phyloP scores from a whole-genome alignment of 2,888 invertebrate genomes.

The Thera britannica region DNA sequence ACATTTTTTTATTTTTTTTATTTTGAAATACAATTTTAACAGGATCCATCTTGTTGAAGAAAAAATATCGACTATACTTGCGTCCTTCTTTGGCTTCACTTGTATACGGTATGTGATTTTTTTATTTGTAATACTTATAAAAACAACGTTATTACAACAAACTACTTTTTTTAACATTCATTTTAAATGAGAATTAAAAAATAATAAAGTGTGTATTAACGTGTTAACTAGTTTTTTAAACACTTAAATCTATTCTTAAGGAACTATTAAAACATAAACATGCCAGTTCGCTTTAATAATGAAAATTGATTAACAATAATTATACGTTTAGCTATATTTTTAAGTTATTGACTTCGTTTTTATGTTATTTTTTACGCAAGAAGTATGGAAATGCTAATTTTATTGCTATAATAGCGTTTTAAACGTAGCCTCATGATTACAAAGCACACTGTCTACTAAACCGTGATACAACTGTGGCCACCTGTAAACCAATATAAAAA shows the following conservation, averaged over 20 bases:
- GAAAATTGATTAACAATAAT: conserved; percentile 42
- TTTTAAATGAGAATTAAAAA: too few species aligned
- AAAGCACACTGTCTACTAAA: conserved; percentile 12
- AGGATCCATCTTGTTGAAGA: conserved; percentile 50
- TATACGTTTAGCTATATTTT: conserved; percentile 31
- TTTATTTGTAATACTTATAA: too few species aligned
- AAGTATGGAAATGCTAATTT: conserved; percentile 45
- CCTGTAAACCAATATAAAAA: too few species aligned
- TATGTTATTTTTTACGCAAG: conserved; percentile 35
- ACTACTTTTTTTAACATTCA: too few species aligned
- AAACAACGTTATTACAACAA: too few species aligned
- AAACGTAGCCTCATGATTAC: conserved; percentile 29
- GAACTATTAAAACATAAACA: conserved; percentile 17
- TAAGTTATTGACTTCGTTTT: conserved; percentile 24
- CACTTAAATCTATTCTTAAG: conserved; percentile 15
- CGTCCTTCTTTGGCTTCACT: not conserved
- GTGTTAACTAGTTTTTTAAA: conserved; percentile 16
- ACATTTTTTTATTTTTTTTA: conserved; percentile 76
- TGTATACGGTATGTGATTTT: not conserved
- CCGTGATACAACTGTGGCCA: not conserved
- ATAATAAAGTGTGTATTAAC: not conserved
- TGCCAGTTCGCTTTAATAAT: conserved; percentile 22
- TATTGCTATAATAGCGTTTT: conserved; percentile 40
- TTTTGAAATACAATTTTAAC: conserved; percentile 74
- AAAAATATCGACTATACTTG: not conserved